Evolutionary conservation across 2,113 vertebrate genomes (phyloP), one percentile per base, ranked within the genome.

Genomic region (Pomatostomus ruficeps): DNA sequence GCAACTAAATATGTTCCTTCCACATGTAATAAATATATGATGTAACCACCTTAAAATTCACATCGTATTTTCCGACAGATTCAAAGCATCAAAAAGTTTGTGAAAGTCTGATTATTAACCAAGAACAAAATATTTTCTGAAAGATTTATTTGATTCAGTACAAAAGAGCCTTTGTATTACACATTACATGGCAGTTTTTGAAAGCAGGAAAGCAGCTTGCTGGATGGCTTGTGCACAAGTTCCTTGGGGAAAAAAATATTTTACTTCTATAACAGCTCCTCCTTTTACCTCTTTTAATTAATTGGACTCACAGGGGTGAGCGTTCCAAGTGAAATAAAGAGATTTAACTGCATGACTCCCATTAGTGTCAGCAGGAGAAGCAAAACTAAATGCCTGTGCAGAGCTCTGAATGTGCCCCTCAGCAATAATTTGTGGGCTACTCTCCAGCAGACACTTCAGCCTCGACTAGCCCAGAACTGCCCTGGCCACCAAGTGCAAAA

Each of bases 301-400:
- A 93, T 91, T 94, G 83, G 77, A 51, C 91, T 79, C 83, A 80
- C 23, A 66, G 75, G 89, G 65, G 57, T 48, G 89, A 97, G 80
- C 10, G 25, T 71, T 92, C 93, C 93, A 94, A 92, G 68, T 33
- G 67, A 91, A 95, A 90, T 89, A 83, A 81, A 95, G 87, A 93
- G 84, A 92, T 88, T 91, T 93, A 96, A 45, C 94, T 74, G 91
- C 95, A 73, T 81, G 96, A 91, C 36, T 95, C 89, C 92, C 95
- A 97, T 97, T 96, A 96, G 82, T 40, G 82, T 46, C 94, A 95
- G 95, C 86, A 73, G 92, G 96, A 94, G 81, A 75, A 71, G 65
- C 79, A 28, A 28, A 94, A 89, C 91, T 81, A 86, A 93, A 93
- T 86, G 92, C 68, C 49, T 82, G 82, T 65, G 72, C 74, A 76